Conservation (phyloP, 2,888 invertebrate species). For the Microctonus hyperodae region DNA sequence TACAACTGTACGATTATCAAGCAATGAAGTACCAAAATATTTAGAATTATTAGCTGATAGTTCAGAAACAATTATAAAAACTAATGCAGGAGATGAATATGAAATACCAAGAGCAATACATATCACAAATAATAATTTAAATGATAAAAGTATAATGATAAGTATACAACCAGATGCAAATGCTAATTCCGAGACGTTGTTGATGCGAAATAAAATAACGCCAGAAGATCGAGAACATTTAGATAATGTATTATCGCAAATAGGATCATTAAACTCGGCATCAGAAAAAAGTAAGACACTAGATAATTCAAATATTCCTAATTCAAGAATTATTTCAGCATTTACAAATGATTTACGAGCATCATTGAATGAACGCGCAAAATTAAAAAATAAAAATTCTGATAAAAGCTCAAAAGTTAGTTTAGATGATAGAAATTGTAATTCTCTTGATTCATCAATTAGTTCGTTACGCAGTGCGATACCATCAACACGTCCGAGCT, state of each 20-base stretch:
- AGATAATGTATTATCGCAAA: slow-evolving; percentile 39
- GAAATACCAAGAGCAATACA: slow-evolving; percentile 68
- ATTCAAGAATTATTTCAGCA: slow-evolving; percentile 41
- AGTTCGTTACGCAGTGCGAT: slow-evolving; percentile 38
- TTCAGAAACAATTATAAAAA: slow-evolving; percentile 56
- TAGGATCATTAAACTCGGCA: slow-evolving; percentile 48
- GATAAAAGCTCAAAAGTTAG: slow-evolving; percentile 49
- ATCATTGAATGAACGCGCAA: slow-evolving; percentile 50
- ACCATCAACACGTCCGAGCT: slow-evolving; percentile 53
- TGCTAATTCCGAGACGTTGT: background rate
- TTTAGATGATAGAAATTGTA: slow-evolving; percentile 48
- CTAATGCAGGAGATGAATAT: slow-evolving; percentile 67
- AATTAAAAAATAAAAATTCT: slow-evolving; percentile 42
- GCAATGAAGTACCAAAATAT: slow-evolving; percentile 67
- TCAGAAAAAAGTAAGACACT: slow-evolving; percentile 53
- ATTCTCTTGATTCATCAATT: slow-evolving; percentile 48
- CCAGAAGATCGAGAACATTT: slow-evolving; percentile 34
- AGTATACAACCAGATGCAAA: slow-evolving; percentile 8
- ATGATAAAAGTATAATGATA: slow-evolving; percentile 38
- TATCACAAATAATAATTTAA: slow-evolving; percentile 31
- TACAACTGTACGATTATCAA: slow-evolving; percentile 41
- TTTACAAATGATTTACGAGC: slow-evolving; percentile 51
- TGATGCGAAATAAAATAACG: slow-evolving; percentile 21
- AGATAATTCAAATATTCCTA: slow-evolving; percentile 44
- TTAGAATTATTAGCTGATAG: slow-evolving; percentile 72